Percentiles rank a stretch among this genome's conserved stretches.
phyloP scores from a whole-genome alignment of 1,140 invertebrate genomes.

The Hydropsyche tenuis region DNA sequence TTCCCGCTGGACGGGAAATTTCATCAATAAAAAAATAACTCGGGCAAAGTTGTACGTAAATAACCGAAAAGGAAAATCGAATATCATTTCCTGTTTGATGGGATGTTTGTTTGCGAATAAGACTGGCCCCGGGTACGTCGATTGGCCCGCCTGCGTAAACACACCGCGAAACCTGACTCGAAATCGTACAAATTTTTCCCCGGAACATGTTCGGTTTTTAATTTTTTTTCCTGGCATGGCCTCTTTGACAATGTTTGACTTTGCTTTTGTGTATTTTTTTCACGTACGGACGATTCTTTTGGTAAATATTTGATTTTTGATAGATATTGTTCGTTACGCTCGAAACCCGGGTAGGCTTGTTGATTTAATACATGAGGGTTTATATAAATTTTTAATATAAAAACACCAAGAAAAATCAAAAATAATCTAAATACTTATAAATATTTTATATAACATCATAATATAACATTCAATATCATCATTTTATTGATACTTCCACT shows the following conservation, averaged over 20 bases:
- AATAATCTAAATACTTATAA: too few relatives aligned
- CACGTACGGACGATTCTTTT: background rate
- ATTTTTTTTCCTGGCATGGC: background rate
- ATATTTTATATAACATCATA: too few relatives aligned
- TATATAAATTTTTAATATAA: too few relatives aligned
- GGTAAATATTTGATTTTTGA: slow-evolving; percentile 1
- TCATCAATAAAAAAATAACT: slow-evolving; percentile 35
- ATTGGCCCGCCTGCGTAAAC: slow-evolving; percentile 25
- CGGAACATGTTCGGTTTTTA: background rate
- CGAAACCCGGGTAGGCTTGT: background rate
- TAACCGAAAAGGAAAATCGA: slow-evolving; percentile 36
- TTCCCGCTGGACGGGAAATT: slow-evolving; percentile 3
- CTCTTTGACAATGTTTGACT: background rate
- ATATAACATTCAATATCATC: too few relatives aligned
- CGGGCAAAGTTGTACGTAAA: slow-evolving; percentile 32
- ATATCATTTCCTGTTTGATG: slow-evolving; percentile 41
- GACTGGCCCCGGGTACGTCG: too few relatives aligned
- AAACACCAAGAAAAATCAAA: too few relatives aligned
- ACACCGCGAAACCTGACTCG: slow-evolving; percentile 5
- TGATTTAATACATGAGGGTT: too few relatives aligned
- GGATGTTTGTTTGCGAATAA: slow-evolving; percentile 39
- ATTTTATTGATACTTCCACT: too few relatives aligned
- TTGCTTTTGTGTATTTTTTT: background rate
- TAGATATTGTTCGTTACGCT: background rate
- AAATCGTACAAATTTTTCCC: background rate